These are phyloP conservation scores for Fregata magnificens DNA, from an alignment of 2,113 vertebrate genomes.

Conservation along the genomic window DNA sequence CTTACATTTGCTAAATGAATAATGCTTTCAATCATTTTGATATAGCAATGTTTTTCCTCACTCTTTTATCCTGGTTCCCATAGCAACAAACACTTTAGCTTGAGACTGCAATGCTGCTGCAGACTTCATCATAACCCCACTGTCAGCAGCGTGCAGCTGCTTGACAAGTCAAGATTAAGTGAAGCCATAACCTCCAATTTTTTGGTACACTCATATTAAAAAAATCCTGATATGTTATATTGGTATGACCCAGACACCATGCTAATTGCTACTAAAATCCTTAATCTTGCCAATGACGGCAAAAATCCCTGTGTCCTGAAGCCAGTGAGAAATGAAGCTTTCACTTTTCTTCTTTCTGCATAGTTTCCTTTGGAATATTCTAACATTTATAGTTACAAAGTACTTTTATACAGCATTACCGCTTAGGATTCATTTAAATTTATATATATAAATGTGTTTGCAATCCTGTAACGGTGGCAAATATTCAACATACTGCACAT, in stretches of 20 bases:
- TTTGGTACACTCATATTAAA: background rate
- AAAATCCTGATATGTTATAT: background rate
- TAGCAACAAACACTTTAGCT: background rate
- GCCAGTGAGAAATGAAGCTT: background rate
- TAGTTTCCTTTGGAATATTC: background rate
- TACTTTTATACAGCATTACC: background rate
- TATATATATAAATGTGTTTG: fast-evolving
- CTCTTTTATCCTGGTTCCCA: slow-evolving; percentile 6
- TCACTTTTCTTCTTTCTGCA: background rate
- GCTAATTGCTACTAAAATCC: background rate
- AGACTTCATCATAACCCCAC: background rate
- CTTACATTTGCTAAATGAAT: background rate
- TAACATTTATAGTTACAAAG: background rate
- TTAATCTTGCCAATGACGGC: background rate
- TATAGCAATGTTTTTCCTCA: background rate
- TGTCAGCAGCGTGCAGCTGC: background rate
- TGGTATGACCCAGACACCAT: background rate
- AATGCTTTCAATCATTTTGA: background rate
- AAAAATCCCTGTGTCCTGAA: background rate
- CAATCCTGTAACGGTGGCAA: background rate
- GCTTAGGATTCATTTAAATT: background rate
- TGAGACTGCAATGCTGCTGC: slow-evolving; percentile 47
- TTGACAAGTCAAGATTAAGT: background rate
- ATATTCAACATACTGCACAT: background rate
- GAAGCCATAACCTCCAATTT: background rate